phyloP scores from a whole-genome alignment of 2,888 invertebrate species.

The Podotricha telesiphe region DNA sequence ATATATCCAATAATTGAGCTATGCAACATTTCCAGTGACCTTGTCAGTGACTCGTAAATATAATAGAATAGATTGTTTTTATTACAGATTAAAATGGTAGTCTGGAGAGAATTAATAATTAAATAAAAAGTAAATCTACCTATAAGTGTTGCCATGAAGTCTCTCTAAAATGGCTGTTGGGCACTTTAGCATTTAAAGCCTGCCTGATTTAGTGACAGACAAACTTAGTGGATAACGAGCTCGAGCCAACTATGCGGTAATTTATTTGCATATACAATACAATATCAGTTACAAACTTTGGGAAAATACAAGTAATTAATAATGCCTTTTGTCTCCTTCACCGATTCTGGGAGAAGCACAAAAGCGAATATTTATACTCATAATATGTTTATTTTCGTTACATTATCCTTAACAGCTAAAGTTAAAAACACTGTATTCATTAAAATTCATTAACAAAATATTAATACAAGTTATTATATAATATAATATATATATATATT shows the following conservation, averaged over 20 bases:
- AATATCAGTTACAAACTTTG: slow-evolving; percentile 6
- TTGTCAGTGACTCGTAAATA: too few species aligned
- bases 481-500: too few species aligned
- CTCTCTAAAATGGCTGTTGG: not conserved
- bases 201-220: not conserved
- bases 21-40: too few species aligned
- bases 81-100: too few species aligned
- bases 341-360: not conserved
- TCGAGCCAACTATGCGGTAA: slow-evolving; percentile 10
- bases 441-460: too few species aligned
- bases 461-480: too few species aligned
- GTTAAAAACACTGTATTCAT: too few species aligned
- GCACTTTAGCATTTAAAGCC: not conserved
- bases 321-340: slow-evolving; percentile 1
- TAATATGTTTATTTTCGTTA: not conserved
- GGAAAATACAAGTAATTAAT: slow-evolving; percentile 8
- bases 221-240: slow-evolving; percentile 1
- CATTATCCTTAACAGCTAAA: not conserved
- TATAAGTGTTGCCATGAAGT: not conserved
- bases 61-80: too few species aligned
- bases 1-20: too few species aligned
- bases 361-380: not conserved
- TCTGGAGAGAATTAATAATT: too few species aligned
- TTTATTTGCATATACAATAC: slow-evolving; percentile 15
- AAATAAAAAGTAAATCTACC: too few species aligned